Percentiles rank a stretch among this genome's conserved stretches.
Evolutionary conservation across 1,140 invertebrate species (phyloP).

Genomic region (Anagrus nilaparvatae): DNA sequence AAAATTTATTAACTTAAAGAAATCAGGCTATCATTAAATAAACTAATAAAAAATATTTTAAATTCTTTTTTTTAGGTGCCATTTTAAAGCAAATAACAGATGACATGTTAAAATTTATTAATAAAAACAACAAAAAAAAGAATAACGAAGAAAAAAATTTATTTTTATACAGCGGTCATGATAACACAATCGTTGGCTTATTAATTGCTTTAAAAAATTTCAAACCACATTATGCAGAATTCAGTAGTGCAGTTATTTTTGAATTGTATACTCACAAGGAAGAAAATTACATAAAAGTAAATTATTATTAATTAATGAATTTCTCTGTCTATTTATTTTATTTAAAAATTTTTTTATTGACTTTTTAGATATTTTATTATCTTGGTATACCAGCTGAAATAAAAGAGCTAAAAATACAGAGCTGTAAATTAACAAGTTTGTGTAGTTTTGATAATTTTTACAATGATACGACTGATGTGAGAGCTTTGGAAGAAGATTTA

Average conservation of each 20-base stretch:
- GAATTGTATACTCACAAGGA: constrained; percentile 1
- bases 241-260: constrained; percentile 4
- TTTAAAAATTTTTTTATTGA: neutral
- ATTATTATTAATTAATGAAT: too few species aligned
- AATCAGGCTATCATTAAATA: too few species aligned
- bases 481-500: too few species aligned
- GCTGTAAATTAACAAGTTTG: too few species aligned
- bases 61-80: too few species aligned
- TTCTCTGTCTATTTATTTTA: too few species aligned
- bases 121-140: neutral
- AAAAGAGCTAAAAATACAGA: neutral
- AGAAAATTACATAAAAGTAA: constrained; percentile 7
- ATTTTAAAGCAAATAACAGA: neutral
- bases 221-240: constrained; percentile 5
- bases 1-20: too few species aligned
- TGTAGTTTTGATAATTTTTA: too few species aligned
- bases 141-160: neutral
- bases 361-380: constrained; percentile 6
- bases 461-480: too few species aligned
- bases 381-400: constrained; percentile 4
- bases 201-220: neutral
- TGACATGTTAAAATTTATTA: neutral
- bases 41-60: too few species aligned
- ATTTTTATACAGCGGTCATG: constrained; percentile 8
- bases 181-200: constrained; percentile 6